phyloP scores from a whole-genome alignment of 2,797 vertebrate species.

The Urophycis tenuis region DNA sequence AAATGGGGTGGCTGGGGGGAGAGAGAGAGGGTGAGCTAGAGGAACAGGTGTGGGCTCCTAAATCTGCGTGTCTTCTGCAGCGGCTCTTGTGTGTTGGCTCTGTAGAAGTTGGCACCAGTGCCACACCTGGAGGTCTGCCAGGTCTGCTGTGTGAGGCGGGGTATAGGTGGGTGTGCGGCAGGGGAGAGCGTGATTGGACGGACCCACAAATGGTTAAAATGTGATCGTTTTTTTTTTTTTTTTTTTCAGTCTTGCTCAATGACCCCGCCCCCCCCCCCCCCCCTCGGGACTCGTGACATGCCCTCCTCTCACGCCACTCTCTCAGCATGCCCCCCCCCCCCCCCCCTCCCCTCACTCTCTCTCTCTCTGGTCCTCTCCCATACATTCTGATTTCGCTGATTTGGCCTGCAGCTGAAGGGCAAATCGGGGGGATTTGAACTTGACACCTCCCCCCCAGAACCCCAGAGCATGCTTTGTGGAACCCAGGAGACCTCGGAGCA shows the following conservation, averaged over 20 bases:
- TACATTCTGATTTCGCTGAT: too few species aligned
- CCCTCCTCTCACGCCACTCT: constrained; percentile 33
- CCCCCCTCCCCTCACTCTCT: constrained; percentile 26
- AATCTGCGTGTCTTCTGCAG: constrained; percentile 43
- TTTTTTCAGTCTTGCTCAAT: not conserved
- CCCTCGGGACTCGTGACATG: constrained; percentile 23
- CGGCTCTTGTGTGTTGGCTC: constrained; percentile 33
- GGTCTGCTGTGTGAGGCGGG: constrained; percentile 13
- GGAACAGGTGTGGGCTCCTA: constrained; percentile 66
- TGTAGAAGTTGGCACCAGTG: constrained; percentile 27
- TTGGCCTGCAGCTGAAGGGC: not conserved
- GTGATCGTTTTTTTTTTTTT: not conserved
- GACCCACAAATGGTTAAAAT: constrained; percentile 19
- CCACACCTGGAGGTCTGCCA: constrained; percentile 6
- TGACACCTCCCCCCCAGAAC: too few species aligned
- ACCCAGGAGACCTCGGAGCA: too few species aligned
- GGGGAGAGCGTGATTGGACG: constrained; percentile 15
- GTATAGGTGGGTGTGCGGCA: constrained; percentile 32
- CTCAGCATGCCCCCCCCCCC: not conserved
- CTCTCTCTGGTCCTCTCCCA: not conserved
- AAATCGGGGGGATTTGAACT: not conserved
- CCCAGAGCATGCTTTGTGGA: too few species aligned
- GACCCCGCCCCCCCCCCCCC: not conserved
- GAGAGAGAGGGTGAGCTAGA: too few species aligned
- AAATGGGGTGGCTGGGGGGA: too few species aligned